A percentile compares a stretch with the other conserved stretches of the same genome.
phyloP scores from a whole-genome alignment of 2,113 vertebrate genomes.

The Xiphophorus maculatus region DNA sequence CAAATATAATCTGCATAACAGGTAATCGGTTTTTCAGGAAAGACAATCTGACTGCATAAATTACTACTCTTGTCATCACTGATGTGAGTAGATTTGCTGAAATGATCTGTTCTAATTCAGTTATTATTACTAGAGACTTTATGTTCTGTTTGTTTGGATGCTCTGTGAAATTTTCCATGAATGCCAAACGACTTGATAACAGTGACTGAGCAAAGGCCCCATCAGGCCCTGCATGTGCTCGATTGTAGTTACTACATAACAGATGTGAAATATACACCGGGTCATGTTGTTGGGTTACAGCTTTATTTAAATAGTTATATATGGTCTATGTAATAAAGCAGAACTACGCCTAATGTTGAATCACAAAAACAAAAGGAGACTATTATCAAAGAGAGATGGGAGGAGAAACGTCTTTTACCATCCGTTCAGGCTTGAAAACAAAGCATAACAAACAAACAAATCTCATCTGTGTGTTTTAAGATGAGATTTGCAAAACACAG shows the following conservation, averaged over 20 bases:
- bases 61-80: background rate
- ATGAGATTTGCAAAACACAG: too few species aligned
- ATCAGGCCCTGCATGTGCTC: background rate
- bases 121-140: too few species aligned
- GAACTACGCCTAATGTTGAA: too few species aligned
- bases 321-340: too few species aligned
- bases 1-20: constrained; percentile 34
- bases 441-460: too few species aligned
- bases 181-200: constrained; percentile 7
- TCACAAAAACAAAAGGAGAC: too few species aligned
- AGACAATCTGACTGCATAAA: background rate
- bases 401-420: too few species aligned
- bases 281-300: background rate
- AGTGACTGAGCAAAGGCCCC: constrained; percentile 16
- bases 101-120: background rate
- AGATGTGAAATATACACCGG: background rate
- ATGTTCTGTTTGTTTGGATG: background rate
- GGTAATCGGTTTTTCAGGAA: constrained; percentile 28
- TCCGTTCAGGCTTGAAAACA: too few species aligned
- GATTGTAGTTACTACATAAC: constrained; percentile 6
- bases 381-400: too few species aligned
- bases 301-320: background rate
- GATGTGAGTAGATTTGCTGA: background rate
- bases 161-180: background rate
- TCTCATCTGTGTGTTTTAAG: too few species aligned